A percentile compares a stretch with the other conserved stretches of the same genome.
phyloP scores from a whole-genome alignment of 2,797 vertebrate genomes.

The Enteromius fasciolatus region DNA sequence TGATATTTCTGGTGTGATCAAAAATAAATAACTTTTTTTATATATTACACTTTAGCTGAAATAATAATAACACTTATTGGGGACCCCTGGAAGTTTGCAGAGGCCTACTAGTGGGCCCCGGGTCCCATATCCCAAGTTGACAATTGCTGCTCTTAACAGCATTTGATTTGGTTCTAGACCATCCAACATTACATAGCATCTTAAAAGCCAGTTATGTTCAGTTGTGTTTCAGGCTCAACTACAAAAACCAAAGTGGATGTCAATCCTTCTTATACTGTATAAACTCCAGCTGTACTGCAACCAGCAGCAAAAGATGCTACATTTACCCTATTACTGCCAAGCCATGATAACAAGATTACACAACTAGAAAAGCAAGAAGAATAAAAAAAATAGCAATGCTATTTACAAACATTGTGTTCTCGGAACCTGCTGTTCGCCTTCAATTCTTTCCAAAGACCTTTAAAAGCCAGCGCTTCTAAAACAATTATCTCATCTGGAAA shows the following conservation, averaged over 20 bases:
- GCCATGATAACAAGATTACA: constrained; percentile 45
- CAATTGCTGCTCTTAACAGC: background rate
- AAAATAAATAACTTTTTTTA: no score
- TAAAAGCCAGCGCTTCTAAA: constrained; percentile 45
- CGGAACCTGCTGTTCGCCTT: constrained; percentile 32
- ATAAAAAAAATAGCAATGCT: background rate
- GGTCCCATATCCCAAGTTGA: background rate
- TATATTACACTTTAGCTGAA: background rate
- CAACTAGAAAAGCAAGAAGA: constrained; percentile 22
- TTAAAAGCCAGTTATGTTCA: background rate
- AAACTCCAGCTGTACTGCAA: constrained; percentile 18
- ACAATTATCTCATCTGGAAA: constrained; percentile 55
- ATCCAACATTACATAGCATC: background rate
- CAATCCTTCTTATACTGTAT: constrained; percentile 28
- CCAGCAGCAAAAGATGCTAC: constrained; percentile 7
- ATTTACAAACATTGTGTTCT: constrained; percentile 45
- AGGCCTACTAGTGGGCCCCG: background rate
- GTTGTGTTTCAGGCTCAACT: background rate
- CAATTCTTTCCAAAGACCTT: constrained; percentile 42
- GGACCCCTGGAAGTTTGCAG: background rate
- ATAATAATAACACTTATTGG: background rate
- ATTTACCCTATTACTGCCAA: constrained; percentile 36
- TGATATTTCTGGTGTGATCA: no score
- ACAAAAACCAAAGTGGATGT: constrained; percentile 34
- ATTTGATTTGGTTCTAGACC: background rate